A percentile compares a stretch with the other conserved stretches of the same genome.
phyloP scores from a whole-genome alignment of 2,797 vertebrate species.

The Rhynchotus rufescens region DNA sequence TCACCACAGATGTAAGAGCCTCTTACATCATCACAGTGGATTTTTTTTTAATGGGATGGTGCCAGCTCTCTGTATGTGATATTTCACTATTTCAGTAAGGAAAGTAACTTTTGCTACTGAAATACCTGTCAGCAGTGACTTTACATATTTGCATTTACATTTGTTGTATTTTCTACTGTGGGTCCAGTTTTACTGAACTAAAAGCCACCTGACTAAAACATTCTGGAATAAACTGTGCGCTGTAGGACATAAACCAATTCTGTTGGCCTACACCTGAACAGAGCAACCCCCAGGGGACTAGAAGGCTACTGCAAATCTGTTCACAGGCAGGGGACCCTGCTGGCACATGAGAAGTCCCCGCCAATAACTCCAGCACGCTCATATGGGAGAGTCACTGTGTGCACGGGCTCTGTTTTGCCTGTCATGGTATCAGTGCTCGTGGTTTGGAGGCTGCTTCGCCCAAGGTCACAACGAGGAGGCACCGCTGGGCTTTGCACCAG shows the following conservation, averaged over 20 bases:
- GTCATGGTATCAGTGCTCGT: background rate
- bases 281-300: background rate
- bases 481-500: fast-evolving
- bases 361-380: background rate
- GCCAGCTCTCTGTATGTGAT: background rate
- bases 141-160: background rate
- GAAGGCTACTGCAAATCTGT: background rate
- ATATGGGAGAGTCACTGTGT: background rate
- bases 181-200: background rate
- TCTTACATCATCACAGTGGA: background rate
- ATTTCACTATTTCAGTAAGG: background rate
- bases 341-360: background rate
- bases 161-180: background rate
- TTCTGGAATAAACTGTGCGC: background rate
- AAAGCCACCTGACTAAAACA: background rate
- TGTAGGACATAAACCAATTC: background rate
- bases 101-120: background rate
- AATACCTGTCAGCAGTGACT: background rate
- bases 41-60: background rate
- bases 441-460: background rate
- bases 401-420: background rate
- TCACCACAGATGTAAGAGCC: background rate
- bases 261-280: background rate
- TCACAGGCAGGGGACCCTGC: background rate
- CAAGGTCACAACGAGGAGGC: background rate